These are phyloP conservation scores for Eleginops maclovinus DNA, from an alignment of 2,113 vertebrate species.

Conservation along the genomic window DNA sequence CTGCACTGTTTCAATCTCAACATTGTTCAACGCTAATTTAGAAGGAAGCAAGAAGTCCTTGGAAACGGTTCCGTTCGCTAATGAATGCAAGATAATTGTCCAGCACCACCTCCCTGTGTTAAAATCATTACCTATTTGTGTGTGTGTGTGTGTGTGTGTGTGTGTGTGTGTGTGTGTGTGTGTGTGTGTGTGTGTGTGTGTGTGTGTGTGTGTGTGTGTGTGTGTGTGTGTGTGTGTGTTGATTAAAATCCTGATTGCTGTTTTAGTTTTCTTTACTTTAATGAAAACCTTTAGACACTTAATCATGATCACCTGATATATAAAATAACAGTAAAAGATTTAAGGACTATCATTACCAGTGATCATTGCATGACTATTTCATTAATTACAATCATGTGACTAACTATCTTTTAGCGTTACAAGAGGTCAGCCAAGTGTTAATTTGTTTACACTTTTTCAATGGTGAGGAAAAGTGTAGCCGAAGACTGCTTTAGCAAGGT, in stretches of 20 bases:
- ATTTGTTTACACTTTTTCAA: conserved; percentile 36
- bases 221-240: not conserved
- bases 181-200: too few relatives aligned
- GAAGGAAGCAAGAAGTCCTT: conserved; percentile 53
- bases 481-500: conserved; percentile 18
- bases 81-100: conserved; percentile 62
- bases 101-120: conserved; percentile 30
- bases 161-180: not conserved
- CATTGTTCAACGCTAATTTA: conserved; percentile 60
- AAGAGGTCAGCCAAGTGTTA: conserved; percentile 30
- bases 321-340: conserved; percentile 18
- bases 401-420: conserved; percentile 37
- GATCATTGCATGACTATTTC: conserved; percentile 46
- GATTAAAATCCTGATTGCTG: conserved; percentile 14
- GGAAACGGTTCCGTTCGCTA: conserved; percentile 40
- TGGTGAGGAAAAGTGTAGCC: not conserved
- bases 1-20: conserved; percentile 62
- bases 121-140: conserved; percentile 16
- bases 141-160: not conserved
- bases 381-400: conserved; percentile 59
- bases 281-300: conserved; percentile 40
- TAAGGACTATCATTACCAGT: conserved; percentile 44
- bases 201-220: conserved; percentile 1
- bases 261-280: conserved; percentile 24
- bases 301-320: conserved; percentile 36